A percentile compares a stretch with the other conserved stretches of the same genome.
Evolutionary conservation across 2,888 invertebrate species (phyloP).

Genomic region (Syrphus vitripennis): DNA sequence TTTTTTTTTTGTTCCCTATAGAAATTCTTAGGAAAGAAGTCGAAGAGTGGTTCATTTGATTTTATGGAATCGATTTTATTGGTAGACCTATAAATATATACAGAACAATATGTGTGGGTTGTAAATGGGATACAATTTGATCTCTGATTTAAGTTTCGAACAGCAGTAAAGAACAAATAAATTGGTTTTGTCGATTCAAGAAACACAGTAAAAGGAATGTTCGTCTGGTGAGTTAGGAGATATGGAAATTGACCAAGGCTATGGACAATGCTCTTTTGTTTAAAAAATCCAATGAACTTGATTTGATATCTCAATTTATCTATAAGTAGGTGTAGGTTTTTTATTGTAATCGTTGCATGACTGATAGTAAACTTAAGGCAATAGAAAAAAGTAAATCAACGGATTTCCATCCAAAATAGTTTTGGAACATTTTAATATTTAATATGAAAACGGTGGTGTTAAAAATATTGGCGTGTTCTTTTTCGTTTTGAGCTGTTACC

Average conservation of each 20-base stretch:
- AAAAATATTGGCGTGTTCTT: too few relatives aligned
- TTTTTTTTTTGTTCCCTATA: not conserved
- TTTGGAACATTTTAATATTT: too few relatives aligned
- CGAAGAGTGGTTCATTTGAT: slow-evolving; percentile 27
- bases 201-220: not conserved
- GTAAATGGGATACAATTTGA: slow-evolving; percentile 17
- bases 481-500: too few relatives aligned
- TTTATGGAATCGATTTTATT: slow-evolving; percentile 33
- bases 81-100: not conserved
- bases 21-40: not conserved
- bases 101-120: not conserved
- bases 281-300: not conserved
- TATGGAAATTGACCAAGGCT: not conserved
- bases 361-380: too few relatives aligned
- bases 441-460: too few relatives aligned
- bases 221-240: not conserved
- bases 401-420: too few relatives aligned
- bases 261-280: not conserved
- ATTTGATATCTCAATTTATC: not conserved
- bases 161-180: not conserved
- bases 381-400: too few relatives aligned
- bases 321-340: too few relatives aligned
- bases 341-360: too few relatives aligned
- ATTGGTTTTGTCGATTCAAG: not conserved
- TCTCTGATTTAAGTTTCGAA: slow-evolving; percentile 28